A percentile compares a stretch with the other conserved stretches of the same genome.
Conservation (phyloP, 2,797 vertebrate genomes). For the Acropternis orthonyx region DNA sequence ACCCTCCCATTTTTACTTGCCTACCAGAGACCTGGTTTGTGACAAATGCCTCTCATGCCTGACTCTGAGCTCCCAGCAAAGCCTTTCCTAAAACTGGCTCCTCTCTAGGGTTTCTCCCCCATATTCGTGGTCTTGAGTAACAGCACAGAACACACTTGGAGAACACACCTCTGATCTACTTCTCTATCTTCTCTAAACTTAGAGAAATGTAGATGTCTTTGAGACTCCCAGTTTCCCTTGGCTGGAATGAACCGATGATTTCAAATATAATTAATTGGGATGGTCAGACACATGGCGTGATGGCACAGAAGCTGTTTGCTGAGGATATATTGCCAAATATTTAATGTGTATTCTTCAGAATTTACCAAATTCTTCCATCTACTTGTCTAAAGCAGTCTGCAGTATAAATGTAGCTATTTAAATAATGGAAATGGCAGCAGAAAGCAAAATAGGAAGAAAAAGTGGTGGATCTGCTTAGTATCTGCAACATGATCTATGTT, state of each 20-base stretch:
- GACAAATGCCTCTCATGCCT: not conserved
- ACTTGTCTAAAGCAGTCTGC: not conserved
- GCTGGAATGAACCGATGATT: not conserved
- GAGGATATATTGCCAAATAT: not conserved
- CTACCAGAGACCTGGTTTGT: not conserved
- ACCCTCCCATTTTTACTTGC: not conserved
- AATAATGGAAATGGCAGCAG: not conserved
- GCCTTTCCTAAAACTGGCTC: not conserved
- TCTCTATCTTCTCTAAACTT: not conserved
- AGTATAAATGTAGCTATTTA: not conserved
- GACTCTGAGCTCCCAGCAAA: not conserved
- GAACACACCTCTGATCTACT: not conserved
- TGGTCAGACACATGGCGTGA: not conserved
- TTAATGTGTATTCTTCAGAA: not conserved
- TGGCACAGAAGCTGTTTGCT: not conserved
- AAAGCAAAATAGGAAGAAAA: not conserved
- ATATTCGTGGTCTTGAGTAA: not conserved
- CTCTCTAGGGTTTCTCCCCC: not conserved
- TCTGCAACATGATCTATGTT: not conserved
- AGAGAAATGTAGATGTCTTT: not conserved
- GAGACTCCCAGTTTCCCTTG: not conserved
- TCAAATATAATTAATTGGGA: not conserved
- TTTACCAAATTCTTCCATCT: not conserved
- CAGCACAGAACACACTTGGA: not conserved
- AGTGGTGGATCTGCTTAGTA: not conserved